Evolutionary conservation across 2,113 vertebrate genomes (phyloP), one percentile per base, ranked within the genome.

Genomic region (Aythya baeri): DNA sequence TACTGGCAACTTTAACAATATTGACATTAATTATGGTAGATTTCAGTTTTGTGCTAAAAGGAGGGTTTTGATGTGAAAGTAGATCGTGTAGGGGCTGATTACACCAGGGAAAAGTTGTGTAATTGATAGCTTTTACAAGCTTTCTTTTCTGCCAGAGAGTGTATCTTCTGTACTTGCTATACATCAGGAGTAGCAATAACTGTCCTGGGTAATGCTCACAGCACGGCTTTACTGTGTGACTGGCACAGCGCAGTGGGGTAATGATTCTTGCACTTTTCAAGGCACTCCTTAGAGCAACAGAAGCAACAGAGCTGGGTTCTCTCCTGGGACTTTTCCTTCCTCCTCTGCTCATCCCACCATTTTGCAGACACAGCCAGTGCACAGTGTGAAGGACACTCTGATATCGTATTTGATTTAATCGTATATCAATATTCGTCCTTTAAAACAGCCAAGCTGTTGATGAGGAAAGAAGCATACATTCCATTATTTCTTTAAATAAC

Each of bases 401-500:
- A 82, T 59, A 75, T 10, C 43, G 25, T 52, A 50, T 72, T 86
- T 78, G 54, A 72, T 81, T 93, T 91, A 81, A 81, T 92, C 15
- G 22, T 52, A 13, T 66, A 72, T 84, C 41, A 46, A 68, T 73
- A 83, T 57, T 72, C 26, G 11, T 50, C 57, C 59, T 83, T 86
- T 92, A 94, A 93, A 96, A 89, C 16, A 68, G 82, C 14, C 73
- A 84, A 76, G n/a, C 41, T 85, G 27, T 96, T 91, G 86, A 72
- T 79, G 63, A 94, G 93, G 55, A 88, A 91, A 84, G 93, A 71
- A 27, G 76, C 85, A 87, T 31, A 27, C 41, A 81, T 97, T 87
- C 85, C 77, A 92, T 96, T 96, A 96, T 97, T 96, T 96, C 94
- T 94, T 97, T 96, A 94, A 97, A 96, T 96, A 97, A 96, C 92